Conservation (phyloP, 2,113 vertebrate genomes). For the Apodemus sylvaticus region DNA sequence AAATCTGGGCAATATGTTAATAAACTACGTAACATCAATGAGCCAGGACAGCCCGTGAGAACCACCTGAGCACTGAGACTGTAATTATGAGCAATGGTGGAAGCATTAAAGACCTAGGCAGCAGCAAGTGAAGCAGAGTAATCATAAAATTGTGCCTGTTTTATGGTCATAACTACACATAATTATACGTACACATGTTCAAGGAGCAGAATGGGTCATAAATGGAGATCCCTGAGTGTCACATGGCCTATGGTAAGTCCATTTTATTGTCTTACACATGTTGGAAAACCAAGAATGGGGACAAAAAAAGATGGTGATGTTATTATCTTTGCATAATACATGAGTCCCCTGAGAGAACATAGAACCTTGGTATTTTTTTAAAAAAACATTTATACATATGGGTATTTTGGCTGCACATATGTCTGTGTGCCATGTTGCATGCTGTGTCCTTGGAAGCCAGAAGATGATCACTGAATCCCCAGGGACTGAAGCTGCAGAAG, state of each 20-base stretch:
- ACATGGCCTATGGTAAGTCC: not conserved
- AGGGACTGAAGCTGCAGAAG: not conserved
- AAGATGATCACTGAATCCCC: not conserved
- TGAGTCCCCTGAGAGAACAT: slow-evolving; percentile 43
- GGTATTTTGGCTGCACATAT: not conserved
- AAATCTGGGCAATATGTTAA: slow-evolving; percentile 29
- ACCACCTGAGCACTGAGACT: not conserved
- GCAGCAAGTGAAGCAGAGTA: not conserved
- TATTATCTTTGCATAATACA: slow-evolving; percentile 33
- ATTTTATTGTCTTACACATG: slow-evolving; percentile 41
- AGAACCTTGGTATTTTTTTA: not conserved
- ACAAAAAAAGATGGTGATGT: slow-evolving; percentile 3
- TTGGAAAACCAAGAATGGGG: slow-evolving; percentile 31
- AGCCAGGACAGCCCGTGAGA: not conserved
- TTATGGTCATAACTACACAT: slow-evolving; percentile 28
- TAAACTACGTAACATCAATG: not conserved
- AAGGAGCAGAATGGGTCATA: slow-evolving; percentile 30
- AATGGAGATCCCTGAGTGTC: slow-evolving; percentile 14
- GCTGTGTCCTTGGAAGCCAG: not conserved
- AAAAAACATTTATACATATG: not conserved
- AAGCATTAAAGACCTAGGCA: not conserved
- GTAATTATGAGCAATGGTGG: slow-evolving; percentile 20
- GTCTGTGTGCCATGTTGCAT: not conserved
- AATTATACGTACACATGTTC: slow-evolving; percentile 11
- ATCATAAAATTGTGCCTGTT: slow-evolving; percentile 31